Evolutionary conservation across 1,140 invertebrate genomes (phyloP).

Genomic region (Macrobrachium nipponense): DNA sequence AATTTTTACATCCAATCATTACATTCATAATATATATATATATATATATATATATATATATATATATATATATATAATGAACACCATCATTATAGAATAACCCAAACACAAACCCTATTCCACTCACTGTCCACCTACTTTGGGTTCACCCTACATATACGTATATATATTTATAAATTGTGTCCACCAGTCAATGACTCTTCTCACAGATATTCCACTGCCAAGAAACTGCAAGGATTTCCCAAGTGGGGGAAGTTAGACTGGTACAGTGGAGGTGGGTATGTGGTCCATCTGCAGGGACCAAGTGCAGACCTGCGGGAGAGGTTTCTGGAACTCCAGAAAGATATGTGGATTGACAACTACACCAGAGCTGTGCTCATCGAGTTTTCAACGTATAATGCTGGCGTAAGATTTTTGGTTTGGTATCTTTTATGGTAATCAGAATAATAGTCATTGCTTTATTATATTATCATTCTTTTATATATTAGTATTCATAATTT

Average conservation of each 20-base stretch:
- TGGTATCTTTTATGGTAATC: not conserved
- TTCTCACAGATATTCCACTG: conserved; percentile 59
- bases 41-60: no score
- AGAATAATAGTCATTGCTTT: not conserved
- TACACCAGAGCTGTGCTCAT: conserved; percentile 74
- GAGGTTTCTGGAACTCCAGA: conserved; percentile 68
- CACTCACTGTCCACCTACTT: no score
- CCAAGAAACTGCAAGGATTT: conserved; percentile 48
- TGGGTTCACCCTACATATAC: no score
- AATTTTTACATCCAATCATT: no score
- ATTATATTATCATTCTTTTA: not conserved
- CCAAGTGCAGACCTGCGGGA: conserved; percentile 66
- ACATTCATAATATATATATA: no score
- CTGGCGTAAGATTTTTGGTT: conserved; percentile 67
- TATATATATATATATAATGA: no score
- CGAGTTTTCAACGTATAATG: conserved; percentile 75
- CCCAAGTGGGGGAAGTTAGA: conserved; percentile 65
- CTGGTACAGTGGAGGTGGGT: conserved; percentile 74
- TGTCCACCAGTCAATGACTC: not conserved
- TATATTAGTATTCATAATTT: not conserved
- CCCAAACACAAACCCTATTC: no score
- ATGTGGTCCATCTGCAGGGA: conserved; percentile 71
- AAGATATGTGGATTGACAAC: conserved; percentile 72
- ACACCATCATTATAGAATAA: no score
- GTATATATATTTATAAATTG: no score